Evolutionary conservation across 2,888 invertebrate species (phyloP).

Genomic region (Mesorhabditis belari): DNA sequence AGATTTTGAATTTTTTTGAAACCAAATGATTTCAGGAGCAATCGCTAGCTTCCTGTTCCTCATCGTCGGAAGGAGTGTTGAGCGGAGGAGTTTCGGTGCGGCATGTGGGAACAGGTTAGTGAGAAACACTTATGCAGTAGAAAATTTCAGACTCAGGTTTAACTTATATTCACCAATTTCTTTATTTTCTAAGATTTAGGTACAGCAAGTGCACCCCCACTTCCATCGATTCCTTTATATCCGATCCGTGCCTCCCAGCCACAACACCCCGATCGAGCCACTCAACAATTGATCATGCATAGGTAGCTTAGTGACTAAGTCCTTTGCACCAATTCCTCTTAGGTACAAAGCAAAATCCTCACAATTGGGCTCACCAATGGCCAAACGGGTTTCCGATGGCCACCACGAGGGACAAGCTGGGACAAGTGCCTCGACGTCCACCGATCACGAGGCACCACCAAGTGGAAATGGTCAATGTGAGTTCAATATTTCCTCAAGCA

Average conservation of each 20-base stretch:
- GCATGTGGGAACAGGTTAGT: neutral
- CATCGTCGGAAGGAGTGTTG: neutral
- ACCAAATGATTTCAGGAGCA: neutral
- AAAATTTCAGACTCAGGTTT: neutral
- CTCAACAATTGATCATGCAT: neutral
- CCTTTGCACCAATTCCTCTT: constrained; percentile 9
- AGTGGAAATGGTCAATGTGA: no score
- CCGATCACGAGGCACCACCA: no score
- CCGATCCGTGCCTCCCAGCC: no score
- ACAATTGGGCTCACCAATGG: constrained; percentile 32
- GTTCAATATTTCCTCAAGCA: no score
- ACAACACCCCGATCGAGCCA: no score
- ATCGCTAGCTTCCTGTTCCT: neutral
- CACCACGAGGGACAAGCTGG: neutral
- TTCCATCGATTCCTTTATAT: no score
- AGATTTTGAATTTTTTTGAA: neutral
- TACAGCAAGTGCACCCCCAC: no score
- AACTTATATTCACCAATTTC: neutral
- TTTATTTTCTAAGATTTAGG: neutral
- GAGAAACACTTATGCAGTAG: neutral
- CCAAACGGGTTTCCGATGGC: constrained; percentile 4
- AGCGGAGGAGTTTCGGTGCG: neutral
- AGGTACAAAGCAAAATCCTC: constrained; percentile 41
- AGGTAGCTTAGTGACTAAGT: neutral
- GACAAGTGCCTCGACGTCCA: no score